Conservation (phyloP, 2,888 invertebrate species). For the Meandrusa payeni region DNA sequence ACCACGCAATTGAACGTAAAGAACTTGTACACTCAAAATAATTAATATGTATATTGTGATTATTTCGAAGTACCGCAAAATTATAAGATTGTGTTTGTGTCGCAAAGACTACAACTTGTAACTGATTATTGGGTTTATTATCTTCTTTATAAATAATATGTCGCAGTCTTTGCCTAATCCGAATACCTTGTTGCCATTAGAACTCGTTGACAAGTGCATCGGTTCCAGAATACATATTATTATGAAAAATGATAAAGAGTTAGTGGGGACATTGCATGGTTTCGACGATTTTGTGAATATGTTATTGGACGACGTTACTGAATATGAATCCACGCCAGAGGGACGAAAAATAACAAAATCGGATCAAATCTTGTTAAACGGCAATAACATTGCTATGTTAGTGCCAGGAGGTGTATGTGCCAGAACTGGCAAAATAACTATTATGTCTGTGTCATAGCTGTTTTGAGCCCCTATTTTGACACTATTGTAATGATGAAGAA, state of each 20-base stretch:
- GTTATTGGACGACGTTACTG: slow-evolving; percentile 98
- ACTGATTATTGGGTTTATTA: no score
- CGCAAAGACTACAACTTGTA: no score
- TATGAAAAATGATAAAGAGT: slow-evolving; percentile 99
- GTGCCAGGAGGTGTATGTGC: slow-evolving; percentile 75
- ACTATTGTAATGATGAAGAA: no score
- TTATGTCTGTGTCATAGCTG: no score
- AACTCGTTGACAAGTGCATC: slow-evolving; percentile 99
- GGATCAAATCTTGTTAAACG: slow-evolving; percentile 98
- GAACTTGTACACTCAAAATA: no score
- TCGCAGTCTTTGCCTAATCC: slow-evolving; percentile 88
- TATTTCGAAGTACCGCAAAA: no score
- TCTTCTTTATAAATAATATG: no score
- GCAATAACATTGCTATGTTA: slow-evolving; percentile 98
- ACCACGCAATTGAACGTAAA: no score
- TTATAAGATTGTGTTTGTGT: no score
- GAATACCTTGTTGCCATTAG: slow-evolving; percentile 93
- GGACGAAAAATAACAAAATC: slow-evolving; percentile 97
- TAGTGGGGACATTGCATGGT: slow-evolving; percentile 97
- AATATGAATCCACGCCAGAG: slow-evolving; percentile 98
- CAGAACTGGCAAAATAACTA: no score
- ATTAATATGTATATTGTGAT: no score
- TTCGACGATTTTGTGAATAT: slow-evolving; percentile 99
- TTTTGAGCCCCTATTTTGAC: no score
- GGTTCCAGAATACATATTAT: slow-evolving; percentile 99